These are phyloP conservation scores for Tigriopus japonicus DNA, from an alignment of 1,140 invertebrate genomes.

Conservation along the genomic window DNA sequence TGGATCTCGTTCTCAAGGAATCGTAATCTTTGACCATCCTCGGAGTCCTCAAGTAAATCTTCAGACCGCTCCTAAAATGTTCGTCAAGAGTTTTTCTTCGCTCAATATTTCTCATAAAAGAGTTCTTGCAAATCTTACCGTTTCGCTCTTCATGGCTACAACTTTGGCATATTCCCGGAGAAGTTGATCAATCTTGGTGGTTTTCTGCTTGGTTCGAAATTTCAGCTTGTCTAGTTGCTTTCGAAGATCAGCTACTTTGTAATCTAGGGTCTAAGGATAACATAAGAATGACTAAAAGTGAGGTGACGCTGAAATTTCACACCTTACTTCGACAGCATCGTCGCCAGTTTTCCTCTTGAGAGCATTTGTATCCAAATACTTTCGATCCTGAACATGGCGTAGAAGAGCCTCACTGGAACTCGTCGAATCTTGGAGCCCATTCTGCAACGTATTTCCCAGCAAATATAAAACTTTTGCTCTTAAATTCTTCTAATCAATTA, in stretches of 20 bases:
- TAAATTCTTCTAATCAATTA: too few relatives aligned
- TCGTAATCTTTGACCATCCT: slow-evolving; percentile 11
- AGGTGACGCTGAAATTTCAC: background rate
- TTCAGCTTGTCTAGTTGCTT: slow-evolving; percentile 9
- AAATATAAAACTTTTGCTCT: too few relatives aligned
- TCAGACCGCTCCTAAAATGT: slow-evolving; percentile 6
- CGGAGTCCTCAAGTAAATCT: slow-evolving; percentile 11
- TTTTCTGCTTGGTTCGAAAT: background rate
- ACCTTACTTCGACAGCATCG: slow-evolving; percentile 4
- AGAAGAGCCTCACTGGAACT: background rate
- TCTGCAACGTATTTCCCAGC: too few relatives aligned
- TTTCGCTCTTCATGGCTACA: slow-evolving; percentile 5
- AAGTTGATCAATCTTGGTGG: background rate
- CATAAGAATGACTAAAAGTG: background rate
- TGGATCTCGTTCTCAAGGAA: slow-evolving; percentile 15
- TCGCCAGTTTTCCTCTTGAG: slow-evolving; percentile 8
- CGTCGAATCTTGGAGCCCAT: background rate
- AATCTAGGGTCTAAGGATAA: background rate
- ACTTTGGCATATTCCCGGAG: slow-evolving; percentile 11
- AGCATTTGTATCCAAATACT: background rate
- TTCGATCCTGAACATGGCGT: background rate
- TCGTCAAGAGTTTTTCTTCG: too few relatives aligned
- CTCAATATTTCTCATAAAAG: too few relatives aligned
- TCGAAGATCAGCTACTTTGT: slow-evolving; percentile 9
- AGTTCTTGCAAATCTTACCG: too few relatives aligned